Evolutionary conservation across 2,797 vertebrate species (phyloP).

Genomic region (Pitangus sulphuratus): DNA sequence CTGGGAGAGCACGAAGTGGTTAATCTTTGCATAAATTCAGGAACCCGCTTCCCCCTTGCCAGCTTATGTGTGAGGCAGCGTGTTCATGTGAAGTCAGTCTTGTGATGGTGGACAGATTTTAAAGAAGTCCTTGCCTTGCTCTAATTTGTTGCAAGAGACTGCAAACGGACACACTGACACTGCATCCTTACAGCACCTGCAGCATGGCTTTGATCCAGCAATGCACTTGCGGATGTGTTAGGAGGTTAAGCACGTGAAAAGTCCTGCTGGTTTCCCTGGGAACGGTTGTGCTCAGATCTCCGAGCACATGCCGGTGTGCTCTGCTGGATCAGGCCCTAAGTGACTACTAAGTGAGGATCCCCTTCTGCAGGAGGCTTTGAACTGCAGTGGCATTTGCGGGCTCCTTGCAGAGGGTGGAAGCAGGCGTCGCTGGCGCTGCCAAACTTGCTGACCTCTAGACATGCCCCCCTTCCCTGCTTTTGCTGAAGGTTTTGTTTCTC

Average conservation of each 20-base stretch:
- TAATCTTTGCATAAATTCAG: constrained; percentile 3
- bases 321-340: constrained; percentile 51
- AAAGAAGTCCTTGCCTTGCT: constrained; percentile 34
- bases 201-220: constrained; percentile 36
- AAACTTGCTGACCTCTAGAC: constrained; percentile 65
- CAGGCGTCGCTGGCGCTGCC: constrained; percentile 60
- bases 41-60: neutral
- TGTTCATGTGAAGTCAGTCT: neutral
- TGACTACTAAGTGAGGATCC: constrained; percentile 34
- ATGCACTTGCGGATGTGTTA: neutral
- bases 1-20: neutral
- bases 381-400: constrained; percentile 34
- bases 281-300: neutral
- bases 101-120: neutral
- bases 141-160: neutral
- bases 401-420: constrained; percentile 29
- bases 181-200: constrained; percentile 30
- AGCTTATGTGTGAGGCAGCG: neutral
- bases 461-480: constrained; percentile 30
- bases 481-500: constrained; percentile 69
- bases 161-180: constrained; percentile 59
- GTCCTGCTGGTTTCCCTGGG: constrained; percentile 15
- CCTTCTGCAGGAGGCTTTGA: constrained; percentile 51
- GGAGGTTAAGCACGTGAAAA: neutral
- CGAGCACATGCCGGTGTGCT: neutral